phyloP scores from a whole-genome alignment of 30 jellyfish, hydroid and myxozoan species.

The Turritopsis rubra region DNA sequence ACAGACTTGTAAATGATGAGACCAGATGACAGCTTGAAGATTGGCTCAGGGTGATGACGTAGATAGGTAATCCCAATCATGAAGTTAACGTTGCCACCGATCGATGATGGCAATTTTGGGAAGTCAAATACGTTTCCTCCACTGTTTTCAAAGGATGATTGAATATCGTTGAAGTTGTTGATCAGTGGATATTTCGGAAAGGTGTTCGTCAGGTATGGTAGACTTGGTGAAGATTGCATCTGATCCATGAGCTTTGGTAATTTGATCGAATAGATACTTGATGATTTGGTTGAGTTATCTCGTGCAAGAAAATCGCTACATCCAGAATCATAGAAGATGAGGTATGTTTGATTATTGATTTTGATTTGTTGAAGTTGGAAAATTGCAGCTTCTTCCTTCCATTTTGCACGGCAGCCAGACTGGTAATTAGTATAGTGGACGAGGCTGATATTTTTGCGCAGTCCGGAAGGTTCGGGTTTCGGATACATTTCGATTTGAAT shows the following conservation, averaged over 20 bases:
- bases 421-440: no score
- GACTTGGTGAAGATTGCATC: background rate
- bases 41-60: slow-evolving; percentile 12
- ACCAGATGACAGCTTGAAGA: slow-evolving; percentile 6
- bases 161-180: background rate
- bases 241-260: background rate
- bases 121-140: background rate
- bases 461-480: background rate
- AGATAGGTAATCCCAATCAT: background rate
- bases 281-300: background rate
- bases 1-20: background rate
- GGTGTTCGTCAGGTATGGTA: background rate
- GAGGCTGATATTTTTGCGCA: background rate
- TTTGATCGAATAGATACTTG: background rate
- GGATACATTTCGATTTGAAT: background rate
- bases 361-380: background rate
- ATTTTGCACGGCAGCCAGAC: background rate
- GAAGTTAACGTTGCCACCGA: background rate
- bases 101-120: background rate
- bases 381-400: background rate
- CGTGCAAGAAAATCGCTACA: background rate
- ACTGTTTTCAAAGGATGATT: background rate
- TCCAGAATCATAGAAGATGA: background rate
- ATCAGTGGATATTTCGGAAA: background rate
- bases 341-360: slow-evolving; percentile 2